Evolutionary conservation across 2,888 invertebrate genomes (phyloP), one percentile per base, ranked within the genome.

Genomic region (Ophioninae sp.): DNA sequence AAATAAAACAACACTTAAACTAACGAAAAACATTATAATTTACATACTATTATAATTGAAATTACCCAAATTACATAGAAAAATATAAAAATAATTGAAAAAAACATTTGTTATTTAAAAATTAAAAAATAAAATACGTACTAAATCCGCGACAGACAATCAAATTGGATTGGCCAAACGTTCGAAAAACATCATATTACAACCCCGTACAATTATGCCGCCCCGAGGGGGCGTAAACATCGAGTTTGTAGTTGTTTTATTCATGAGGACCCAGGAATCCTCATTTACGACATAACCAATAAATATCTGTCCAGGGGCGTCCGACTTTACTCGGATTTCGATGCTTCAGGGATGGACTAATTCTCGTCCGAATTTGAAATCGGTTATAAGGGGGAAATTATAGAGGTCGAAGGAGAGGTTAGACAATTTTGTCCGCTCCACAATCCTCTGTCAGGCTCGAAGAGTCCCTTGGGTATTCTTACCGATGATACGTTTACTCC

Each of bases 381-480:
- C 58, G 6, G 39, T 56, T 37, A 37, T 20, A 17, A 71, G 51
- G 58, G 13, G 37, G 23, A 69, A n/a, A 71, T 41, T 20, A 56
- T 23, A 58, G 30, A 30, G 56, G 13, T 68, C 41, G 61, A 51
- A 67, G 44, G 82, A 56, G 79, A 30, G 65, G 44, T 68, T 78
- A 73, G 22, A 79, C 79, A 79, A 75, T 72, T 82, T 75, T 64
- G 75, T 75, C 74, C 69, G 64, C 64, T 58, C 41, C 41, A 61
- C 23, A 78, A 74, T 44, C 56, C 58, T 69, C 58, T 69, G 65
- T 56, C 65, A 22, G 71, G 41, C 65, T 71, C 22, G 71, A 65
- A 58, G 58, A 56, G 41, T 82, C 82, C 74, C 82, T 59, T 37
- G 74, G 82, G 82, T 65, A 71, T 82, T 75, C 72, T 74, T 79